Conservation (phyloP, 2,113 vertebrate species). For the Epinephelus fuscoguttatus region DNA sequence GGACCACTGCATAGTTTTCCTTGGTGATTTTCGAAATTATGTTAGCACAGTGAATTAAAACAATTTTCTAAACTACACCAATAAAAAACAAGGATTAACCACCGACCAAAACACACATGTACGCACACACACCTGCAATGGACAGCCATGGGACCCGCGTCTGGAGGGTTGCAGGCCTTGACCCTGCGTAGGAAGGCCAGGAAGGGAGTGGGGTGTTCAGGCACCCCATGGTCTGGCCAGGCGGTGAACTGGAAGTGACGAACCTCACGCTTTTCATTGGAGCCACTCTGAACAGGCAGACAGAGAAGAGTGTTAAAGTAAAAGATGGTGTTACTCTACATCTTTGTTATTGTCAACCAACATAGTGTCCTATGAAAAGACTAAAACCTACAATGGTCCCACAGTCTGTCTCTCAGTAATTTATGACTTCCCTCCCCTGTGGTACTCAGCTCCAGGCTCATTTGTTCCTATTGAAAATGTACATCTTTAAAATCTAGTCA, state of each 20-base stretch:
- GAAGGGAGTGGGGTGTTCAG: slow-evolving; percentile 97
- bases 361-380: background rate
- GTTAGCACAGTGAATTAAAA: slow-evolving; percentile 16
- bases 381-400: background rate
- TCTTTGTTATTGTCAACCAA: slow-evolving; percentile 2
- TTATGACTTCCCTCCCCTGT: background rate
- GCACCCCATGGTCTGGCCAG: slow-evolving; percentile 98
- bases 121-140: slow-evolving; percentile 92
- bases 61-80: background rate
- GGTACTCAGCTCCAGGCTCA: background rate
- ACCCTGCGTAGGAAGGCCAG: slow-evolving; percentile 95
- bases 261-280: slow-evolving; percentile 96
- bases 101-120: slow-evolving; percentile 8
- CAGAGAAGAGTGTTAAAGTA: background rate
- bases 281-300: slow-evolving; percentile 82
- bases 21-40: slow-evolving; percentile 11
- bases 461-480: background rate
- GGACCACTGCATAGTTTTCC: slow-evolving; percentile 6
- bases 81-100: background rate
- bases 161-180: slow-evolving; percentile 97
- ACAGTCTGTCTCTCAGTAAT: background rate
- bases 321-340: background rate
- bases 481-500: background rate
- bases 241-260: slow-evolving; percentile 99
- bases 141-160: slow-evolving; percentile 96